Evolutionary conservation across 1,140 invertebrate genomes (phyloP), one percentile per base, ranked within the genome.

Genomic region (Macrosteles quadrilineatus): DNA sequence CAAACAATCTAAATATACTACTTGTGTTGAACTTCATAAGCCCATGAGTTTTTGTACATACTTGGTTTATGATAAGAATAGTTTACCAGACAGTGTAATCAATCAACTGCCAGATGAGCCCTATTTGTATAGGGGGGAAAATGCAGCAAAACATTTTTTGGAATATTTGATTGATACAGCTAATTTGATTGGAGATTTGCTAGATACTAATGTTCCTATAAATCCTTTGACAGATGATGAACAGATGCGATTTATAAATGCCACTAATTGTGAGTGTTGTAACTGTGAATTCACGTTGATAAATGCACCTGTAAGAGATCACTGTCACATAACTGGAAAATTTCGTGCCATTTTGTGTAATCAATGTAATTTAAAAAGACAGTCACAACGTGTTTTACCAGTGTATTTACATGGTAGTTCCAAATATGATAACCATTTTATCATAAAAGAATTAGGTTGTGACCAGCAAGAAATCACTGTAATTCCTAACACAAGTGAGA

Each of bases 401-500:
- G 31, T 69, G 9, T 59, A 55, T 27, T 29, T 69, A 1, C 68
- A 69, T 29, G 43, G 43, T n/a, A 30, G 57, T 17, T 69, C 68
- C 19, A 43, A 69, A 11, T 69, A 69, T 69, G 68, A 63, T 30
- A 19, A 30, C 3, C 68, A 69, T 59, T 69, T 69, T 27, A 69
- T 69, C 14, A 23, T 69, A 47, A 62, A 64, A 43, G 17, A 64
- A 31, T 63, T 69, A 31, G 68, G 45, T 45, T 64, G 27, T 47
- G 68, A 69, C 36, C 21, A 47, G 6, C 12, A 47, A 21, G 21
- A 50, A 29, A 64, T 69, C 12, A 50, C 23, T 69, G 45, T 69
- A 1, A 69, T 69, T 14, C 57, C 57, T 17, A 63, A 69, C 30
- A 47, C 23, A n/a, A 69, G n/a, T 29, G 68, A 69, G 23, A 69